Evolutionary conservation across 2,797 vertebrate species (phyloP).

Genomic region (Thripadectes ignobilis): DNA sequence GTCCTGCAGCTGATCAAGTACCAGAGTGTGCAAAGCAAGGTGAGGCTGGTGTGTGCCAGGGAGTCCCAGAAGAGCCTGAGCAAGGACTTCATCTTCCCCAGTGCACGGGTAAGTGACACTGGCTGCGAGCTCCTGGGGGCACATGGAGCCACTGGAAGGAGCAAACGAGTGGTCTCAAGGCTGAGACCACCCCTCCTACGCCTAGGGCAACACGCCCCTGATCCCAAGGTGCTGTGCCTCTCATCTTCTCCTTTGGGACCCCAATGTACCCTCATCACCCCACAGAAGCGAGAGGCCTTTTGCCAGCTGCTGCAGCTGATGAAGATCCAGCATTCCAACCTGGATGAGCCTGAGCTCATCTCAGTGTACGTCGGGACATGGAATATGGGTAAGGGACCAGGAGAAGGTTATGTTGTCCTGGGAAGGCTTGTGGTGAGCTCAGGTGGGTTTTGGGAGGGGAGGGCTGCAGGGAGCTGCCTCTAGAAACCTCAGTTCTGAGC

Average conservation of each 20-base stretch:
- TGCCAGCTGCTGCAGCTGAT: conserved; percentile 95
- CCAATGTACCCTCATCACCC: accelerated
- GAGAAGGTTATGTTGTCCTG: not conserved
- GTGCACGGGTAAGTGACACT: conserved; percentile 78
- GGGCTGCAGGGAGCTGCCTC: not conserved
- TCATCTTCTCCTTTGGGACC: not conserved
- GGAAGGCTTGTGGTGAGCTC: not conserved
- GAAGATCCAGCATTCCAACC: conserved; percentile 96
- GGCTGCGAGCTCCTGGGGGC: accelerated
- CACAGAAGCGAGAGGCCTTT: conserved; percentile 93
- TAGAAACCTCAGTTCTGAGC: not conserved
- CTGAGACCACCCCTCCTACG: accelerated
- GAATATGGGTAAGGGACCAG: conserved; percentile 89
- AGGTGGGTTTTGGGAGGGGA: not conserved
- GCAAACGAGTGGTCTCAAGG: not conserved
- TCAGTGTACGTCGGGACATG: conserved; percentile 92
- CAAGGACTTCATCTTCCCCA: conserved; percentile 92
- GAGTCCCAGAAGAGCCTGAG: conserved; percentile 91
- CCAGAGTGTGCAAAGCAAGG: conserved; percentile 92
- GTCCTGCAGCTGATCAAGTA: conserved; percentile 98
- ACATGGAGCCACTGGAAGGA: too few relatives aligned
- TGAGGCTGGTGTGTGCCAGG: conserved; percentile 91
- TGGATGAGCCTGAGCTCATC: conserved; percentile 96
- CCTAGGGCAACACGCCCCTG: too few relatives aligned
- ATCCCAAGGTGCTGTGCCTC: not conserved